A percentile compares a stretch with the other conserved stretches of the same genome.
Conservation (phyloP, 1,140 invertebrate species). For the Hydropsyche tenuis region DNA sequence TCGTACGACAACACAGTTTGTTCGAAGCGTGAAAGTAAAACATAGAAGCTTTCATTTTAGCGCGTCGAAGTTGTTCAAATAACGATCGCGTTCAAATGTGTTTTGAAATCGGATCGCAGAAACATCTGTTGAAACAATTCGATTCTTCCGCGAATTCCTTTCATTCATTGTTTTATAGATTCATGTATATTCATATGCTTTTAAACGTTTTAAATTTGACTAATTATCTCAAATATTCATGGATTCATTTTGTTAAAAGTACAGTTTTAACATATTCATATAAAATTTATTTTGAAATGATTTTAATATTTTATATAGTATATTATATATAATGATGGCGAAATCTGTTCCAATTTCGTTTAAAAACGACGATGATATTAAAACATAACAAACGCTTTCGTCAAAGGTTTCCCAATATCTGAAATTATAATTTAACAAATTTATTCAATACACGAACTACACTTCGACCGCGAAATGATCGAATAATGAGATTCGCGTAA, state of each 20-base stretch:
- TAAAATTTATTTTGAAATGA: too few relatives aligned
- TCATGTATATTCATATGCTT: not conserved
- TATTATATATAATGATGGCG: too few relatives aligned
- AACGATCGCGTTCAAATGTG: not conserved
- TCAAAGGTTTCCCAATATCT: too few relatives aligned
- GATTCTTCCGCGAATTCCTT: slow-evolving; percentile 10
- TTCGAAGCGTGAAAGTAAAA: not conserved
- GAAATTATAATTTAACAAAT: too few relatives aligned
- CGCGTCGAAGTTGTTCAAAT: not conserved
- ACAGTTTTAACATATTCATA: too few relatives aligned
- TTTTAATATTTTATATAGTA: too few relatives aligned
- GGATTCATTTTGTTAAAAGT: too few relatives aligned
- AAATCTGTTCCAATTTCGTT: too few relatives aligned
- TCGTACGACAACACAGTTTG: not conserved
- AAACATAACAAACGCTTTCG: too few relatives aligned
- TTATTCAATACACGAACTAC: too few relatives aligned
- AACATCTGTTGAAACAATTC: slow-evolving; percentile 24
- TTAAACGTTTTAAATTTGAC: not conserved
- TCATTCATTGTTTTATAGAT: not conserved
- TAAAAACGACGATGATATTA: too few relatives aligned
- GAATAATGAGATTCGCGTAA: not conserved
- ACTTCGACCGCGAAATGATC: slow-evolving; percentile 20
- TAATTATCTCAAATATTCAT: not conserved
- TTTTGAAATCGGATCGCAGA: slow-evolving; percentile 5
- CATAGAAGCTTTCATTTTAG: not conserved